Conservation (phyloP, 2,888 invertebrate genomes). For the Perizoma flavofasciatum region DNA sequence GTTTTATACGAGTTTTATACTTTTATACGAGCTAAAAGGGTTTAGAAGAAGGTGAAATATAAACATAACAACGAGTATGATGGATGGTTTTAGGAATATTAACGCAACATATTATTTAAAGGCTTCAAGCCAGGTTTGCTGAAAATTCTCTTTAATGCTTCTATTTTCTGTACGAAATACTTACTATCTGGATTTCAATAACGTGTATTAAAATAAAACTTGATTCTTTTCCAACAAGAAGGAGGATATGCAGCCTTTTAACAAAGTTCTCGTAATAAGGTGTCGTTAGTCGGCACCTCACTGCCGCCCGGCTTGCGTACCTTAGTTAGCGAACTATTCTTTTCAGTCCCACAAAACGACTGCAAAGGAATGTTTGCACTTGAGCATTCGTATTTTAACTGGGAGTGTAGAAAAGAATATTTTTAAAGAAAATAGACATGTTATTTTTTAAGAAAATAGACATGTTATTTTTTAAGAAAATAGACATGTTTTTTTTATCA, state of each 20-base stretch:
- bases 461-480: too few species aligned
- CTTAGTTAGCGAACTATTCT: conserved; percentile 59
- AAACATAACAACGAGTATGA: background rate
- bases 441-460: too few species aligned
- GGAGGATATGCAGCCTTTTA: conserved; percentile 35
- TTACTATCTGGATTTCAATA: background rate
- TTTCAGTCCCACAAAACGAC: conserved; percentile 50
- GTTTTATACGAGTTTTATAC: too few species aligned
- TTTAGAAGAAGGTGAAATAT: background rate
- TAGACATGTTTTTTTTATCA: too few species aligned
- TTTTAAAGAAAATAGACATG: too few species aligned
- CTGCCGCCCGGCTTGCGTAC: conserved; percentile 41
- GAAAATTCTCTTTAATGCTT: background rate
- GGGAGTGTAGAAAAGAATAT: background rate
- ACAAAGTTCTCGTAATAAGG: conserved; percentile 51
- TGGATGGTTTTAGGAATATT: background rate
- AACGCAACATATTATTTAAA: background rate
- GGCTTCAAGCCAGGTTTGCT: background rate
- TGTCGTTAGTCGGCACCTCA: conserved; percentile 50
- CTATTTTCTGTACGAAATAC: too few species aligned
- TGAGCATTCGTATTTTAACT: conserved; percentile 11
- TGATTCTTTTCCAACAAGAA: conserved; percentile 4
- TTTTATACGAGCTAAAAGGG: conserved; percentile 2
- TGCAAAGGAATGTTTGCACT: conserved; percentile 17
- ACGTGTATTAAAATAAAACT: conserved; percentile 3